Evolutionary conservation across 2,113 vertebrate genomes (phyloP).

Genomic region (Sorex fumeus): DNA sequence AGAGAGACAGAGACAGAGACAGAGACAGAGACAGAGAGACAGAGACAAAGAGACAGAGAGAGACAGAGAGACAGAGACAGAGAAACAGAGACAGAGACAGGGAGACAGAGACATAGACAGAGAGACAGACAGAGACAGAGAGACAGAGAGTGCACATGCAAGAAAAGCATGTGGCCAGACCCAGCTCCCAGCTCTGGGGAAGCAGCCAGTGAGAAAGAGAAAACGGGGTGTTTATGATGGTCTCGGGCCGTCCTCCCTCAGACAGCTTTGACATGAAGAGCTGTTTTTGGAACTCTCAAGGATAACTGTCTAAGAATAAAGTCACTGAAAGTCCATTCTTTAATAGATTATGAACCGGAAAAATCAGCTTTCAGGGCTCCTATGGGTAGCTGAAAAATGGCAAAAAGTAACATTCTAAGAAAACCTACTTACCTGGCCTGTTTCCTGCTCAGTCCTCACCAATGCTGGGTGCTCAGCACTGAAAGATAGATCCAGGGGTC

Average conservation of each 20-base stretch:
- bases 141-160: no score
- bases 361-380: neutral
- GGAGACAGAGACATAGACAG: no score
- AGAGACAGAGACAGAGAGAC: no score
- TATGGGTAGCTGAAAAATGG: neutral
- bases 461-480: neutral
- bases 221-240: neutral
- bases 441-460: neutral
- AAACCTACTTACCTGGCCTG: no score
- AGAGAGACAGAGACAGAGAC: no score
- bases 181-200: no score
- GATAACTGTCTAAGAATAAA: neutral
- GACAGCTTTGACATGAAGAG: constrained; percentile 13
- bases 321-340: neutral
- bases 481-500: neutral
- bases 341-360: constrained; percentile 29
- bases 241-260: neutral
- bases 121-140: no score
- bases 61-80: constrained; percentile 53
- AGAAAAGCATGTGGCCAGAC: no score
- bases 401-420: no score
- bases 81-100: neutral
- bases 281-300: neutral
- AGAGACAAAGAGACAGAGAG: no score
- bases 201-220: neutral